phyloP scores from a whole-genome alignment of 2,113 vertebrate species.

The Halichoeres trimaculatus region DNA sequence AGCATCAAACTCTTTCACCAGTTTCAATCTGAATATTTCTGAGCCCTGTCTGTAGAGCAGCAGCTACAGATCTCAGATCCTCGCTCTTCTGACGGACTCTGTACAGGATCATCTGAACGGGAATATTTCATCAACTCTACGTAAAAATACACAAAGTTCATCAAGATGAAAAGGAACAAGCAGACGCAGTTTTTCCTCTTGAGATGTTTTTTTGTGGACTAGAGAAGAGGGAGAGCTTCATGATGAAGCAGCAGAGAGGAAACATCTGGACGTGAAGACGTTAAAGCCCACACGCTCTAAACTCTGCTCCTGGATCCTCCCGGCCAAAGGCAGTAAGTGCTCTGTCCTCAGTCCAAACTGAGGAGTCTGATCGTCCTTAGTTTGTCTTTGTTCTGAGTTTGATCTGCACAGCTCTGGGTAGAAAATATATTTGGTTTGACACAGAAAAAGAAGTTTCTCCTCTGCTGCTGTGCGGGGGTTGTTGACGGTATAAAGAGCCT shows the following conservation, averaged over 20 bases:
- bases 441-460: background rate
- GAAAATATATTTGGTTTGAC: background rate
- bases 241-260: too few species aligned
- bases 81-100: too few species aligned
- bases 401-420: background rate
- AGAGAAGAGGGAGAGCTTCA: too few species aligned
- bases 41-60: conserved; percentile 67
- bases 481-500: background rate
- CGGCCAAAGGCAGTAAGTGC: conserved; percentile 51
- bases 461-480: background rate
- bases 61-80: conserved; percentile 73
- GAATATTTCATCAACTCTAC: background rate
- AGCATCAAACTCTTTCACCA: too few species aligned
- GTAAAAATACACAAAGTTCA: too few species aligned
- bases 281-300: conserved; percentile 60
- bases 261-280: conserved; percentile 43
- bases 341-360: background rate
- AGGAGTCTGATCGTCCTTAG: too few species aligned
- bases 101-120: too few species aligned
- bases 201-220: too few species aligned
- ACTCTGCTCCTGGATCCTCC: conserved; percentile 42
- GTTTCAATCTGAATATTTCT: too few species aligned
- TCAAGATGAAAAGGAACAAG: too few species aligned
- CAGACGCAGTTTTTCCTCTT: too few species aligned
- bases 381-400: conserved; percentile 31